Conservation (phyloP, 1,140 invertebrate species). For the Goniozus legneri region DNA sequence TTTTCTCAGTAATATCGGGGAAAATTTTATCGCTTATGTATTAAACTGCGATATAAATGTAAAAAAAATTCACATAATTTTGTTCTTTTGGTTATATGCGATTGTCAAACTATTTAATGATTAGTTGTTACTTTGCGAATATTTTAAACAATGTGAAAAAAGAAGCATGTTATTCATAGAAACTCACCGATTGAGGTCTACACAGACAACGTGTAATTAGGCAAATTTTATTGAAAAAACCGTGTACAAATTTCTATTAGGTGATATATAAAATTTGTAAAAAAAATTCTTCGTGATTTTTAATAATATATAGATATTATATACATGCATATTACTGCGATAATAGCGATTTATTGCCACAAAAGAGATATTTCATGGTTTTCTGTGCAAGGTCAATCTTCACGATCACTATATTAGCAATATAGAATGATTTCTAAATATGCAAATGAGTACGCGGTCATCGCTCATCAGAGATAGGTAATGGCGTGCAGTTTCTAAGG, state of each 20-base stretch:
- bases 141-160: conserved; percentile 10
- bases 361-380: conserved; percentile 1
- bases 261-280: conserved; percentile 44
- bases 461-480: conserved; percentile 10
- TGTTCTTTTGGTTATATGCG: no score
- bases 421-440: conserved; percentile 3
- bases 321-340: conserved; percentile 29
- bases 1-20: no score
- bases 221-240: conserved; percentile 30
- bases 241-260: conserved; percentile 51
- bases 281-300: conserved; percentile 38
- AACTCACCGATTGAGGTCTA: no score
- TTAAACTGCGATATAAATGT: conserved; percentile 36
- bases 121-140: no score
- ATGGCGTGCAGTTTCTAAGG: no score
- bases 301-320: conserved; percentile 35
- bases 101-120: no score
- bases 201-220: conserved; percentile 39
- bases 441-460: conserved; percentile 3
- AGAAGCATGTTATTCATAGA: conserved; percentile 2
- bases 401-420: no score
- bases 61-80: conserved; percentile 16
- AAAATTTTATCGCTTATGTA: no score
- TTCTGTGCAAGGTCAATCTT: no score
- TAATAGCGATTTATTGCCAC: conserved; percentile 20